Percentiles rank a stretch among this genome's conserved stretches.
Conservation (phyloP, 2,113 vertebrate genomes). For the Suricata suricatta region DNA sequence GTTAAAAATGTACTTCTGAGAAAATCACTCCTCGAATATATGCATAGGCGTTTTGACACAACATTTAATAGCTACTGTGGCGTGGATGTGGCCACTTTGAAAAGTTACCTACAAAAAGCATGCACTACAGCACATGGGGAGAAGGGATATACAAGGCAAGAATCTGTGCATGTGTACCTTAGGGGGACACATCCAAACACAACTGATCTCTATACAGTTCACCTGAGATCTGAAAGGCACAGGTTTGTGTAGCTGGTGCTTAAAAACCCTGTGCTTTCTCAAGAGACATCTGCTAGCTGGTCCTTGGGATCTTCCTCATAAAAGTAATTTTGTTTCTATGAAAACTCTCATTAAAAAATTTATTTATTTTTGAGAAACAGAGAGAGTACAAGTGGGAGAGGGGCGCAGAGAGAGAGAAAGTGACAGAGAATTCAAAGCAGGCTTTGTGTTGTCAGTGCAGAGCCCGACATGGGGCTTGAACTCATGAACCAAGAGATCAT, state of each 20-base stretch:
- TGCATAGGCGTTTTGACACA: not conserved
- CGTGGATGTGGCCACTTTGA: not conserved
- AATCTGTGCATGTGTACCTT: not conserved
- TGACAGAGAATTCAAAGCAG: too few species aligned
- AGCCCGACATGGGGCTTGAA: too few species aligned
- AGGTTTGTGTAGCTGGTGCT: not conserved
- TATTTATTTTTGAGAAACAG: too few species aligned
- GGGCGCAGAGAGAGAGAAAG: too few species aligned
- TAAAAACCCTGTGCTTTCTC: not conserved
- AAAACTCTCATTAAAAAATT: not conserved
- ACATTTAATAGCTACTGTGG: not conserved
- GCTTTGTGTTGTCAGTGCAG: too few species aligned
- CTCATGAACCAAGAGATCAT: too few species aligned
- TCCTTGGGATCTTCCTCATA: not conserved
- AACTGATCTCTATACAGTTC: not conserved
- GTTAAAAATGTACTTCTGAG: slow-evolving; percentile 54
- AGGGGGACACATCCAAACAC: too few species aligned
- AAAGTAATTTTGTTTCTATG: not conserved
- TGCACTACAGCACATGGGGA: fast-evolving
- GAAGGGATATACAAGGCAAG: not conserved
- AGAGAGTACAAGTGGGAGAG: too few species aligned
- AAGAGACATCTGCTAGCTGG: not conserved
- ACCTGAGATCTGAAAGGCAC: not conserved
- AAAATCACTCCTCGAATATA: not conserved
- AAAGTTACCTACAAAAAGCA: not conserved